Conservation (phyloP, 2,888 invertebrate genomes). For the Andrena fulva region DNA sequence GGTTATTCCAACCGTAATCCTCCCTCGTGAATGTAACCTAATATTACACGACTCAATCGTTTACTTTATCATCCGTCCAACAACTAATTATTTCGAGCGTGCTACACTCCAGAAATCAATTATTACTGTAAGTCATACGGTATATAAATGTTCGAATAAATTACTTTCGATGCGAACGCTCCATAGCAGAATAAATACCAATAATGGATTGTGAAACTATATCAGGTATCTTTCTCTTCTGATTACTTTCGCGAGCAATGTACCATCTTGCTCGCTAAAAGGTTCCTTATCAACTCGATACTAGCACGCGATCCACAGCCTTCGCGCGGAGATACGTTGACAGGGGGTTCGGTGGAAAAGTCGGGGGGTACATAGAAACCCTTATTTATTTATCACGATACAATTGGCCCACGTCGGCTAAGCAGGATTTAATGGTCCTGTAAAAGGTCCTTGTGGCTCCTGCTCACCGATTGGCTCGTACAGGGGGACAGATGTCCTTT, state of each 20-base stretch:
- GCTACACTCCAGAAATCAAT: too few relatives aligned
- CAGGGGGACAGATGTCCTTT: constrained; percentile 81
- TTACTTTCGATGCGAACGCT: too few relatives aligned
- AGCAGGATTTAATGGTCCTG: constrained; percentile 84
- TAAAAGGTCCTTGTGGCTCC: constrained; percentile 81
- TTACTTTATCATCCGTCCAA: too few relatives aligned
- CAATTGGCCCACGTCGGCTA: constrained; percentile 82
- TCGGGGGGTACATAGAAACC: constrained; percentile 69
- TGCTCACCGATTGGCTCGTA: constrained; percentile 76
- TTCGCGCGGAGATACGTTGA: constrained; percentile 17
- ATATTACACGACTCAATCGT: neutral
- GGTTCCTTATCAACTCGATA: constrained; percentile 1
- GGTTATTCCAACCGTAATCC: neutral
- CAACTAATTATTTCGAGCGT: too few relatives aligned
- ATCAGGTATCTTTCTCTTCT: neutral
- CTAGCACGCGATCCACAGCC: constrained; percentile 25
- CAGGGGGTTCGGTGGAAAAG: constrained; percentile 35
- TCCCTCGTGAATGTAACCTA: neutral
- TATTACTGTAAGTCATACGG: too few relatives aligned
- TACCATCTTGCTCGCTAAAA: constrained; percentile 1
- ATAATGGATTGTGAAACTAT: too few relatives aligned
- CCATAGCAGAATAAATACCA: too few relatives aligned
- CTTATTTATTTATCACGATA: constrained; percentile 84
- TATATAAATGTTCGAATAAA: too few relatives aligned
- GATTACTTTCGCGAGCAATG: neutral